These are phyloP conservation scores for Herminia tarsipennalis DNA, from an alignment of 2,888 invertebrate genomes.

Conservation along the genomic window DNA sequence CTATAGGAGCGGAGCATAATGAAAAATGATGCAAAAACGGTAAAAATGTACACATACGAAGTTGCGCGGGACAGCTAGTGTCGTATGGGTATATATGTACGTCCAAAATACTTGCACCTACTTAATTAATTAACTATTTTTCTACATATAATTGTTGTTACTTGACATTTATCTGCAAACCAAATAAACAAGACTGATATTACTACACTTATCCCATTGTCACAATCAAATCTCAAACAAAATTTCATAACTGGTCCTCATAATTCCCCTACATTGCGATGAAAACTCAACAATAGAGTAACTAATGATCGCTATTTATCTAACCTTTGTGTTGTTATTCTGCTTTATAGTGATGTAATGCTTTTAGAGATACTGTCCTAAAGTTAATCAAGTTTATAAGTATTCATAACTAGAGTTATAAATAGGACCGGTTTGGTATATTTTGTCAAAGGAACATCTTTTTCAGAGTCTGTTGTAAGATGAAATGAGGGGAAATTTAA, in stretches of 20 bases:
- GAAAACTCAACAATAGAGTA: conserved; percentile 34
- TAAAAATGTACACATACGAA: too few species aligned
- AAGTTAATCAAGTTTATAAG: conserved; percentile 62
- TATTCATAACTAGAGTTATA: conserved; percentile 35
- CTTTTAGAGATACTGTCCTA: conserved; percentile 58
- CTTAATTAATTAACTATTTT: too few species aligned
- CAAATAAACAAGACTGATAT: background rate
- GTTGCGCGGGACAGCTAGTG: too few species aligned
- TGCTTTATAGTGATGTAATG: conserved; percentile 50
- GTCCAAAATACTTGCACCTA: too few species aligned
- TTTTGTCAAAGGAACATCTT: background rate
- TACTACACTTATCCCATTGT: background rate
- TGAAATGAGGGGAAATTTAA: background rate
- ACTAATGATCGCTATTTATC: conserved; percentile 52
- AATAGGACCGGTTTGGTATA: conserved; percentile 1
- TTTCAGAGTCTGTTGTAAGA: background rate
- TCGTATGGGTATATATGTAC: too few species aligned
- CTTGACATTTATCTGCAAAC: background rate
- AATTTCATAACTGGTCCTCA: conserved; percentile 1
- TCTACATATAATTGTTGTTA: too few species aligned
- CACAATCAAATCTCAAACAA: conserved; percentile 13
- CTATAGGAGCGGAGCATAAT: too few species aligned
- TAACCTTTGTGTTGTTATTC: conserved; percentile 46
- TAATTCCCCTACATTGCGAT: conserved; percentile 2
- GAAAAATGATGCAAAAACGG: too few species aligned